Evolutionary conservation across 2,797 vertebrate genomes (phyloP), one percentile per base, ranked within the genome.

Genomic region (Hoplostethus atlanticus): DNA sequence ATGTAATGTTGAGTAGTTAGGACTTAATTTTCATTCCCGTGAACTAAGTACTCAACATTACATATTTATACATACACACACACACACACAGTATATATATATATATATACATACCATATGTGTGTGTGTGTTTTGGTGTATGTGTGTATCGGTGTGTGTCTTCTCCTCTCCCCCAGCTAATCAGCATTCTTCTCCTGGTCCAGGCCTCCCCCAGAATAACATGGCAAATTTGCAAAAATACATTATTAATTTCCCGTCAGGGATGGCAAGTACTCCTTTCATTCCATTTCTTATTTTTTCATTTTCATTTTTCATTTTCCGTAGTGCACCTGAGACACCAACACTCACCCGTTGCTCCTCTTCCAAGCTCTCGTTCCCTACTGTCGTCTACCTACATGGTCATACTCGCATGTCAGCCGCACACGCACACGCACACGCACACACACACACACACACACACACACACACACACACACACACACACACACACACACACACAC

Each of bases 261-360:
- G 82, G 86, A 84, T 64, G 77, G 73, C 88, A 93, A 92, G 84
- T 77, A 81, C 86, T 84, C 51, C 72, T 90, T 75, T 71, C 78
- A 76, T 81, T 81, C 12, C 40, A 1, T 38, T 81, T 81, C 58
- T 79, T 38, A 65, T 68, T 68, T 56, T 77, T 86, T 76, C 76
- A 70, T 89, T 91, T 92, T 81, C 76, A 68, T 91, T 93, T 93
- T 90, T 92, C 83, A 92, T 94, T 92, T 94, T 84, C 91, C 91
- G 84, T 83, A 78, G 76, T 68, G 86, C 92, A 94, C 91, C 91
- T 94, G 90, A 90, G 91, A 92, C 89, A 79, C 75, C 84, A 62
- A 85, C 36, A 64, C 63, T 78, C 40, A 0, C 64, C 56, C 54
- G 2, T 44, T 34, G 3, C 67, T 16, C 61, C 70, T 53, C 30